Conservation (phyloP, 1,140 invertebrate genomes). For the Drosophila rhopaloa region DNA sequence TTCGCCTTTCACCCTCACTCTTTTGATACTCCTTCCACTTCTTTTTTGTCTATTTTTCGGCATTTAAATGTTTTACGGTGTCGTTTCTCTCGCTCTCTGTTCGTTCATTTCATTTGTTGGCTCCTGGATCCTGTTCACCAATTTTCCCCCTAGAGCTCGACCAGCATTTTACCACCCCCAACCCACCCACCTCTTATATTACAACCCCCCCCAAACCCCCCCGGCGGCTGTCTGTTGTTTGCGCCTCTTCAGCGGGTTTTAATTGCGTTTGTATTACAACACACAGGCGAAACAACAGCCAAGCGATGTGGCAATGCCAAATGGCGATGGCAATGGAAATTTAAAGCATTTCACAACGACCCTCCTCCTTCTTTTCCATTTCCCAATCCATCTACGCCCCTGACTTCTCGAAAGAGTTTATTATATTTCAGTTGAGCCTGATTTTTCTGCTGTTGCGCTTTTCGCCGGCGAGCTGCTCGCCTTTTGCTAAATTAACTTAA, state of each 20-base stretch:
- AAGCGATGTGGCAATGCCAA: slow-evolving; percentile 37
- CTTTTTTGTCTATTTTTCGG: slow-evolving; percentile 72
- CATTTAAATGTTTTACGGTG: slow-evolving; percentile 83
- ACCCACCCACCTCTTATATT: slow-evolving; percentile 3
- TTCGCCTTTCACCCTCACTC: not conserved
- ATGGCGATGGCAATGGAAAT: slow-evolving; percentile 64
- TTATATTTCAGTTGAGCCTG: slow-evolving; percentile 79
- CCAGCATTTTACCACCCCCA: not conserved
- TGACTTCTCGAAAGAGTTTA: slow-evolving; percentile 58
- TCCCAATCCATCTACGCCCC: not conserved
- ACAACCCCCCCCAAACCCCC: not conserved
- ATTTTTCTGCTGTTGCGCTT: slow-evolving; percentile 75
- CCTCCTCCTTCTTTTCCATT: not conserved
- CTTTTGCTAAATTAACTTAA: slow-evolving; percentile 83
- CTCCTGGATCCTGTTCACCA: slow-evolving; percentile 6
- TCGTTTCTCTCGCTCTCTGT: slow-evolving; percentile 51
- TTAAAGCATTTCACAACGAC: slow-evolving; percentile 61
- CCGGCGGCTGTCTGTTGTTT: slow-evolving; percentile 69
- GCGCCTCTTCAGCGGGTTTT: slow-evolving; percentile 81
- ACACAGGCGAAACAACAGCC: slow-evolving; percentile 32
- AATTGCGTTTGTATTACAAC: slow-evolving; percentile 83
- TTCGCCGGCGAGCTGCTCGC: slow-evolving; percentile 22
- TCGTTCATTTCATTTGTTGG: slow-evolving; percentile 37
- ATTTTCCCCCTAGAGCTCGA: slow-evolving; percentile 19
- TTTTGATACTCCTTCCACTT: slow-evolving; percentile 9